These are phyloP conservation scores for Oreochromis spilurus DNA, from an alignment of 2,113 vertebrate genomes.

Conservation along the genomic window DNA sequence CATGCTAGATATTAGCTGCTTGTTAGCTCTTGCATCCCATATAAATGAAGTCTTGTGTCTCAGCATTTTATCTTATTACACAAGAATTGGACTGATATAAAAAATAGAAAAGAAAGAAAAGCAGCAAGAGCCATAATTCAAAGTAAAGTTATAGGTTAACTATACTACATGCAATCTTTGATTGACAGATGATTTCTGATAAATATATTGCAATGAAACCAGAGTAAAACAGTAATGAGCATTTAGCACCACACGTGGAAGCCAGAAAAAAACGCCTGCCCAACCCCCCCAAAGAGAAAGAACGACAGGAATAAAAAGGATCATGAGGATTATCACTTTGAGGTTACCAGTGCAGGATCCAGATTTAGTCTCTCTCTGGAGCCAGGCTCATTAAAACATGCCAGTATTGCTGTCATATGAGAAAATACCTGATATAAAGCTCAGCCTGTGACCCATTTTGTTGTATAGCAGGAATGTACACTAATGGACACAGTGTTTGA, in stretches of 20 bases:
- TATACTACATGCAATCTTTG: not conserved
- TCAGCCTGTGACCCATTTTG: conserved; percentile 38
- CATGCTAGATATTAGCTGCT: not conserved
- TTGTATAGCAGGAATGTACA: not conserved
- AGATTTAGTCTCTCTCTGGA: conserved; percentile 57
- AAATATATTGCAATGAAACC: not conserved
- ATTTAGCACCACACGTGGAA: not conserved
- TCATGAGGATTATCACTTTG: conserved; percentile 14
- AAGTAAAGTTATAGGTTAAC: not conserved
- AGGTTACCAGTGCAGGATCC: conserved; percentile 32
- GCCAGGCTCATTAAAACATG: conserved; percentile 55
- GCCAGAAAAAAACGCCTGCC: not conserved
- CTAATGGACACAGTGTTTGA: not conserved
- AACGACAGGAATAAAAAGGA: not conserved
- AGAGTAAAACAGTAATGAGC: conserved; percentile 17
- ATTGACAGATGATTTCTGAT: conserved; percentile 14
- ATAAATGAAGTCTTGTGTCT: not conserved
- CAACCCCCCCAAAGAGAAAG: not conserved
- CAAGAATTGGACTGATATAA: not conserved
- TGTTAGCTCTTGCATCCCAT: not conserved
- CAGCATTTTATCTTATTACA: not conserved
- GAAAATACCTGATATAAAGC: conserved; percentile 35
- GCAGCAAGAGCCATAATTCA: not conserved
- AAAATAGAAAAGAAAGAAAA: not conserved
- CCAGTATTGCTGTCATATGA: conserved; percentile 37